phyloP scores from a whole-genome alignment of 2,113 vertebrate species.

The Prionailurus viverrinus region DNA sequence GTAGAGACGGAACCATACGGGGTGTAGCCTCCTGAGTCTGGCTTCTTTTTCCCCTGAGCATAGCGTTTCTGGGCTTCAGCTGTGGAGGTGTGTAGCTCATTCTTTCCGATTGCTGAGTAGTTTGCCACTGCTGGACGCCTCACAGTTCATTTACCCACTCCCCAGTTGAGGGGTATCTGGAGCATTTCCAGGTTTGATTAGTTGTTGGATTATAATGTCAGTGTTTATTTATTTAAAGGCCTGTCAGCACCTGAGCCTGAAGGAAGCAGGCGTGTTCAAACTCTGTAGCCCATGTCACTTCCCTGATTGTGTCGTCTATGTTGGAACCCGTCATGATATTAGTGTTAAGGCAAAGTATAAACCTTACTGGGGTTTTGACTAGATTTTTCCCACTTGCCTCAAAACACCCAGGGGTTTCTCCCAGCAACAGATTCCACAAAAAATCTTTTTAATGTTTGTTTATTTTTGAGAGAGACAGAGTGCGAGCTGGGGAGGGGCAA shows the following conservation, averaged over 20 bases:
- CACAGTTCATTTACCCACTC: background rate
- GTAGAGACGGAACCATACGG: rapidly evolving
- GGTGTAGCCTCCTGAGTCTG: background rate
- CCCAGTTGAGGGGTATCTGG: background rate
- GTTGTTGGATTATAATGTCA: background rate
- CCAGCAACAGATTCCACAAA: background rate
- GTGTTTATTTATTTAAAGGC: background rate
- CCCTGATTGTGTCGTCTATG: background rate
- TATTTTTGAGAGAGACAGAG: too few species aligned
- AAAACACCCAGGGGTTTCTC: background rate
- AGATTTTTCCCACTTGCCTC: background rate
- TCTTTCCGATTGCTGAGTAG: background rate
- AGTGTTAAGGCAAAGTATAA: background rate
- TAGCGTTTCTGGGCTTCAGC: background rate
- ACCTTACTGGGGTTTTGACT: background rate
- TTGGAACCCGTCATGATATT: background rate
- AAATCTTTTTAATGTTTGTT: too few species aligned
- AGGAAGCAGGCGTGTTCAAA: background rate
- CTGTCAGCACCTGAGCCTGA: background rate
- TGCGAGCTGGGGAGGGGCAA: too few species aligned
- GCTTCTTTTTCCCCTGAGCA: background rate
- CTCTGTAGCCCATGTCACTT: too few species aligned
- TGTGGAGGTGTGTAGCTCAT: rapidly evolving
- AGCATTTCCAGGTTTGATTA: background rate
- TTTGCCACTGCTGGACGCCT: background rate